Conservation (phyloP, 1,140 invertebrate species). For the Ceratitis capitata region DNA sequence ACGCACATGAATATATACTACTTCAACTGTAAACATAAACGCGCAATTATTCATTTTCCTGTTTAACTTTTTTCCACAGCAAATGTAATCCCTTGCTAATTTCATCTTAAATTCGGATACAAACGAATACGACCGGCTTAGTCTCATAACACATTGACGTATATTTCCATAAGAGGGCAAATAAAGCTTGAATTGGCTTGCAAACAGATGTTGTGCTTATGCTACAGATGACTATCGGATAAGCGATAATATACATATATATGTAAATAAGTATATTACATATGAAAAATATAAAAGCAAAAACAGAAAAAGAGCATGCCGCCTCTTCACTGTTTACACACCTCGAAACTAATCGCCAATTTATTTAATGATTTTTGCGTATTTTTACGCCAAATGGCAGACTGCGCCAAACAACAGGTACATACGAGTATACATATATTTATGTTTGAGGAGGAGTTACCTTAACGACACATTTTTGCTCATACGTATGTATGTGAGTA, state of each 20-base stretch:
- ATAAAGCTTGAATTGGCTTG: no score
- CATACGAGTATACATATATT: background rate
- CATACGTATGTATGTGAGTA: background rate
- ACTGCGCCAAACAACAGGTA: background rate
- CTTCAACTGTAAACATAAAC: no score
- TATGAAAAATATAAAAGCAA: background rate
- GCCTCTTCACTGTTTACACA: background rate
- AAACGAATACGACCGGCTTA: no score
- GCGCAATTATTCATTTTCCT: no score
- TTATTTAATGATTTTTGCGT: conserved; percentile 9
- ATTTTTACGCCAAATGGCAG: background rate
- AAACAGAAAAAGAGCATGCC: background rate
- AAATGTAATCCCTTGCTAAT: no score
- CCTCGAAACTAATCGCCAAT: background rate
- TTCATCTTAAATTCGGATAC: no score
- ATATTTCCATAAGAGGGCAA: no score
- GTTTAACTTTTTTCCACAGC: no score
- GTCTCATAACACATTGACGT: no score
- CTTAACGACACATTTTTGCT: background rate
- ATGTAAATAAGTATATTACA: no score
- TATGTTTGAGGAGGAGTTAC: background rate
- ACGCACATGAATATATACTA: no score
- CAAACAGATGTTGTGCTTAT: background rate
- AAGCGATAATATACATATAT: background rate
- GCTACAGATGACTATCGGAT: background rate